A percentile compares a stretch with the other conserved stretches of the same genome.
These are phyloP conservation scores for Bugulina stolonifera DNA, from an alignment of 2,888 invertebrate genomes.

Conservation along the genomic window DNA sequence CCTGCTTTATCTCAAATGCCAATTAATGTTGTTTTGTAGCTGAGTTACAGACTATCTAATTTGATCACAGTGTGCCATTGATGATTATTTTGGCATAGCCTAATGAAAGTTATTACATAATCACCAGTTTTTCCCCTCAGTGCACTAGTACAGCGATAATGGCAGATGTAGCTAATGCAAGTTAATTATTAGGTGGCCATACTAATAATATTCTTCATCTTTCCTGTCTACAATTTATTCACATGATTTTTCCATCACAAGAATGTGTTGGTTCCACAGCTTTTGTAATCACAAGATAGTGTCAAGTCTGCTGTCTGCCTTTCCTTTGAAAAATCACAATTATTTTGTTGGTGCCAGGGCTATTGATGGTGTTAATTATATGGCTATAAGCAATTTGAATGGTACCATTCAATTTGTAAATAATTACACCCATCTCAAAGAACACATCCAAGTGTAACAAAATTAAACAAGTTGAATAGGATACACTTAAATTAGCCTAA, in stretches of 20 bases:
- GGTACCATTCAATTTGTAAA: too few species aligned
- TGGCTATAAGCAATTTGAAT: too few species aligned
- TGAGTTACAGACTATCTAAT: not conserved
- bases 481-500: too few species aligned
- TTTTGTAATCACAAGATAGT: too few species aligned
- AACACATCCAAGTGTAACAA: too few species aligned
- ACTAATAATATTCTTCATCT: not conserved
- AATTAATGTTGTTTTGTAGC: slow-evolving; percentile 24
- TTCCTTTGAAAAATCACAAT: too few species aligned
- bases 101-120: slow-evolving; percentile 22
- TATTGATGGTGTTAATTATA: too few species aligned
- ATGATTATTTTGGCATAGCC: slow-evolving; percentile 23
- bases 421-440: too few species aligned
- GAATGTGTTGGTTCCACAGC: too few species aligned
- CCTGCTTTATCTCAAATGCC: slow-evolving; percentile 5
- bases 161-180: slow-evolving; percentile 23
- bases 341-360: too few species aligned
- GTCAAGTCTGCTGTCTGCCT: too few species aligned
- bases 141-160: not conserved
- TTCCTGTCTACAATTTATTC: not conserved
- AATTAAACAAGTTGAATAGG: too few species aligned
- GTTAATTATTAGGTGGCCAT: slow-evolving; percentile 9
- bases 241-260: slow-evolving; percentile 18
- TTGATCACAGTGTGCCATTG: not conserved
- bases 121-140: slow-evolving; percentile 5